Percentiles rank a stretch among this genome's conserved stretches.
Conservation (phyloP, 2,888 invertebrate species). For the Ptychoptera albimana region DNA sequence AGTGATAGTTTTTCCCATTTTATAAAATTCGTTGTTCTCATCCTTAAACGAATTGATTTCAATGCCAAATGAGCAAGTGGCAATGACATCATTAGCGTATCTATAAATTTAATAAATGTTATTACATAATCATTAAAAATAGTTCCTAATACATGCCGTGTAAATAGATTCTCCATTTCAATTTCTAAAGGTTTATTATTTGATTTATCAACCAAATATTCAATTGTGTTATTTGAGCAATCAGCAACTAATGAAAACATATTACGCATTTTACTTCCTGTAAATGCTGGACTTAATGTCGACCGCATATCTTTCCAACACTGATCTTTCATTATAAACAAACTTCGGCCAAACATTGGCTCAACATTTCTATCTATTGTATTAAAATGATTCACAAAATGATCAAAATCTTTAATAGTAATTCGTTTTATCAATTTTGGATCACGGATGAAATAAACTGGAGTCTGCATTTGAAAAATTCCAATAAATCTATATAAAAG, state of each 20-base stretch:
- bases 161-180: too few species aligned
- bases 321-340: conserved; percentile 31
- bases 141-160: too few species aligned
- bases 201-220: too few species aligned
- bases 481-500: conserved; percentile 29
- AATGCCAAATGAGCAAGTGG: conserved; percentile 20
- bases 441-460: conserved; percentile 33
- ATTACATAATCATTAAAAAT: neutral
- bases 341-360: conserved; percentile 33
- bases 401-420: too few species aligned
- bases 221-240: too few species aligned
- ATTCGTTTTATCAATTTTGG: conserved; percentile 37
- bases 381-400: conserved; percentile 32
- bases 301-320: too few species aligned
- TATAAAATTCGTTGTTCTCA: conserved; percentile 33
- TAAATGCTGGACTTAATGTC: conserved; percentile 31
- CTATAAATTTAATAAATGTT: too few species aligned
- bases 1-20: conserved; percentile 29
- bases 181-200: too few species aligned
- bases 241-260: conserved; percentile 29
- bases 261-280: conserved; percentile 31
- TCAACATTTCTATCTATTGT: conserved; percentile 28
- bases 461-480: conserved; percentile 29
- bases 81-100: conserved; percentile 30
- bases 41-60: conserved; percentile 33